Evolutionary conservation across 2,888 invertebrate species (phyloP), one percentile per base, ranked within the genome.

Genomic region (Ormyrus labotus): DNA sequence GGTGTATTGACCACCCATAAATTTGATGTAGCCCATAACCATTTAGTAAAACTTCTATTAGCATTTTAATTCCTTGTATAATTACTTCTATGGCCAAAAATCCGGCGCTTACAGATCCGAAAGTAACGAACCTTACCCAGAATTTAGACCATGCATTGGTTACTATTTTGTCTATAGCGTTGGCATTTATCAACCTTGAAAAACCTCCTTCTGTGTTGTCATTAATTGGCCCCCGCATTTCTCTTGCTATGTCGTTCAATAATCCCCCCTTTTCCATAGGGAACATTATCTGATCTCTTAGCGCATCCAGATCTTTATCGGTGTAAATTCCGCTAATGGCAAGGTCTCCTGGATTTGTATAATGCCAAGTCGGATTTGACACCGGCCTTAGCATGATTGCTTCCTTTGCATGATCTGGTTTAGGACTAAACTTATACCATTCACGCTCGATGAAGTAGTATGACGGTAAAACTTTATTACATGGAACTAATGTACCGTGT

Each of bases 341-440:
- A 8, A 84, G 48, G 0, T 68, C 70, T 7, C 50, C 72, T 7
- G 83, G 78, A 63, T 71, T 80, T 0, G 71, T 67, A 45, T 84
- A 85, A 48, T 82, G 82, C 84, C 85, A 85, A 0, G 78, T 78
- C 5, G 79, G 61, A 53, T 67, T 65, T 0, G 79, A 79, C n/a
- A 76, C 47, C 2, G 81, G 81, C 68, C 81, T 80, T 1, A 84
- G 60, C 3, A 68, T 65, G 3, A 11, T 50, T 8, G 83, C 83
- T 11, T 73, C 9, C 5, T 74, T 10, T 19, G 73, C 55, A 60
- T 80, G 65, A 4, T 72, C 58, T 19, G 81, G 72, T 48, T 13
- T 47, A 0, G 84, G 83, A 45, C 76, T 19, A 5, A 83, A 67
- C 69, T 79, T 80, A 8, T 82, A 83, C 85, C 86, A 87, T 48